Evolutionary conservation across 2,113 vertebrate species (phyloP).

Genomic region (Hippolais icterina): DNA sequence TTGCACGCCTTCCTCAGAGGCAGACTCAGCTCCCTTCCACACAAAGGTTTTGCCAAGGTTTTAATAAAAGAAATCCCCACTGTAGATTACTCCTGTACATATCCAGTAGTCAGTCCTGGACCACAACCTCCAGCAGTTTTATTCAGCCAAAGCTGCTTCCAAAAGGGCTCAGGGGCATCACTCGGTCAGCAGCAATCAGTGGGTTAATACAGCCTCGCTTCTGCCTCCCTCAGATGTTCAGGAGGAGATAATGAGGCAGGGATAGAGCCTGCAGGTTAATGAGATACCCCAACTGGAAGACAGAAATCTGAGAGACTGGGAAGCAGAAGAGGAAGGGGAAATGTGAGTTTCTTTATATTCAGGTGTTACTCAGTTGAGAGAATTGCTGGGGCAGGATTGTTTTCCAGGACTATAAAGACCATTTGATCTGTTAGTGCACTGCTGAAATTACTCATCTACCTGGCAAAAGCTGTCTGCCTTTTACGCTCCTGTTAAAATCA

Average conservation of each 20-base stretch:
- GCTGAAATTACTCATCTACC: background rate
- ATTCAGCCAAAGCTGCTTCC: background rate
- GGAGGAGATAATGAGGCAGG: conserved; percentile 23
- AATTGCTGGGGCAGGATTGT: background rate
- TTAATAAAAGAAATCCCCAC: background rate
- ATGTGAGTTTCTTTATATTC: background rate
- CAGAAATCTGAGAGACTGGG: background rate
- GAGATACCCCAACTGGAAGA: conserved; percentile 17
- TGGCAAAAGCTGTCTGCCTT: background rate
- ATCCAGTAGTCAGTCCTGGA: background rate
- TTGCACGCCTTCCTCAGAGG: background rate
- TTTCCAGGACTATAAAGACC: background rate
- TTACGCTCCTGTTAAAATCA: background rate
- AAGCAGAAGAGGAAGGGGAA: background rate
- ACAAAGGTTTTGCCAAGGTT: background rate
- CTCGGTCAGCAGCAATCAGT: background rate
- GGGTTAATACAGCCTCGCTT: conserved; percentile 24
- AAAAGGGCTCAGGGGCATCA: background rate
- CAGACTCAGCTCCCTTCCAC: background rate
- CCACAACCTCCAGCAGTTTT: background rate
- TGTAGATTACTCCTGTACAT: background rate
- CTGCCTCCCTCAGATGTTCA: conserved; percentile 3
- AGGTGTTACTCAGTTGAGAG: background rate
- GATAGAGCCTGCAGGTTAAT: conserved; percentile 24
- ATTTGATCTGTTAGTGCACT: background rate